Base-by-base conservation (phyloP, 1,140 invertebrate genomes). In the Dreissena polymorpha region DNA sequence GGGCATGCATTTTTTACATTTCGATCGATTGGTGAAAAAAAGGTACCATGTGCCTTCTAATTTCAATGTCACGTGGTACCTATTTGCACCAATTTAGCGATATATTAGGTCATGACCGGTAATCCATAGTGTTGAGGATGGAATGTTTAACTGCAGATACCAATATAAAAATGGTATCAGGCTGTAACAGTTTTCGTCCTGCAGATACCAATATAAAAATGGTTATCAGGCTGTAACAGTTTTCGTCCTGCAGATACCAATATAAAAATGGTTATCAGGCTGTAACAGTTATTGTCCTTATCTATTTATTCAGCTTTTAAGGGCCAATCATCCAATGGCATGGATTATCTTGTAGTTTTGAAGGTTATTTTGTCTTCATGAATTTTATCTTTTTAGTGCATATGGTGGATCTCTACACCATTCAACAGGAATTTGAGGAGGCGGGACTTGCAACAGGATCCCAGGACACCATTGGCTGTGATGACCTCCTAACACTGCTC, bases 381-480 rank as follows among this genome's bases (percentile, higher is more conserved):
- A 6, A 18, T 18, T n/a, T 78, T 39, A 7, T 83, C n/a, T 84
- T 93, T 94, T 12, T 87, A 96, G 95, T 96, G 86, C 94, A 95
- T 74, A 93, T 94, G 71, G 91, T 96, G 10, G 93, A 94, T 49
- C 79, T 95, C 25, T 90, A 93, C 0, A 93, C 93, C 49, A 91
- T 95, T 75, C 88, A 87, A 51, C 94, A 93, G 73, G 94, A 95
- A 7, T 95, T 96, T 91, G 94, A 94, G 64, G 93, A 94, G 55
- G 95, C 96, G 90, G 94, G 94, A 79, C 93, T 95, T 18, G 94
- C 94, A 70, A 89, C 94, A 8, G 95, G 94, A 23, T 94, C 95
- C 88, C 94, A 93, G 86, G 94, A 93, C 76, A 88, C 95, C 51
- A 88, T 95, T 55, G 94, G 95, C 83, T 94, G 93, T 67, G 93